Percentiles rank a stretch among this genome's conserved stretches.
Evolutionary conservation across 2,888 invertebrate genomes (phyloP).

Genomic region (Coleophora deauratella): DNA sequence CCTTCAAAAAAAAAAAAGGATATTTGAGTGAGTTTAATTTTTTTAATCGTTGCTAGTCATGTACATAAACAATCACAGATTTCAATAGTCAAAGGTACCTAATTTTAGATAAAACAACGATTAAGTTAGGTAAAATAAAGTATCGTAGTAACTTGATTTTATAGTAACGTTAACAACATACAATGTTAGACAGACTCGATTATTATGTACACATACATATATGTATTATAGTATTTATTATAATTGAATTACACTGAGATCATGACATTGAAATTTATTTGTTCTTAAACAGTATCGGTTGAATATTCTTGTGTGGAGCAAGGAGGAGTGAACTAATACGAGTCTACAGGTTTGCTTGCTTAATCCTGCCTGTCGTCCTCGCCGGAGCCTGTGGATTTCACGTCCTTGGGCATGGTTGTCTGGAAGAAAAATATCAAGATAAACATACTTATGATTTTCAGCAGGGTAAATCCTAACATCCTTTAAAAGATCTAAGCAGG

Average conservation of each 20-base stretch:
- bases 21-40: too few relatives aligned
- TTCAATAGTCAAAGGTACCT: too few relatives aligned
- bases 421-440: conserved; percentile 29
- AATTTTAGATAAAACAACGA: too few relatives aligned
- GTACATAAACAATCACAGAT: too few relatives aligned
- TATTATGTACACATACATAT: conserved; percentile 61
- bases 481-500: too few relatives aligned
- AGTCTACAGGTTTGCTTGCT: conserved; percentile 31
- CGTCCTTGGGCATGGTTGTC: conserved; percentile 61
- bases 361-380: conserved; percentile 65
- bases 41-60: too few relatives aligned
- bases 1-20: too few relatives aligned
- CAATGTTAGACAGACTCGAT: conserved; percentile 14
- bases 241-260: conserved; percentile 50
- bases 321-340: conserved; percentile 35
- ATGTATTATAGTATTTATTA: conserved; percentile 39
- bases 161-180: conserved; percentile 38
- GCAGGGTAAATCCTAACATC: too few relatives aligned
- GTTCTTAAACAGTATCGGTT: conserved; percentile 22
- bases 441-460: conserved; percentile 11
- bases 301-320: conserved; percentile 38
- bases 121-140: too few relatives aligned
- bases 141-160: neutral
- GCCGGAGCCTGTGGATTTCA: conserved; percentile 52
- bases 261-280: conserved; percentile 44